phyloP scores from a whole-genome alignment of 2,113 vertebrate genomes.

The Trematomus loennbergii region DNA sequence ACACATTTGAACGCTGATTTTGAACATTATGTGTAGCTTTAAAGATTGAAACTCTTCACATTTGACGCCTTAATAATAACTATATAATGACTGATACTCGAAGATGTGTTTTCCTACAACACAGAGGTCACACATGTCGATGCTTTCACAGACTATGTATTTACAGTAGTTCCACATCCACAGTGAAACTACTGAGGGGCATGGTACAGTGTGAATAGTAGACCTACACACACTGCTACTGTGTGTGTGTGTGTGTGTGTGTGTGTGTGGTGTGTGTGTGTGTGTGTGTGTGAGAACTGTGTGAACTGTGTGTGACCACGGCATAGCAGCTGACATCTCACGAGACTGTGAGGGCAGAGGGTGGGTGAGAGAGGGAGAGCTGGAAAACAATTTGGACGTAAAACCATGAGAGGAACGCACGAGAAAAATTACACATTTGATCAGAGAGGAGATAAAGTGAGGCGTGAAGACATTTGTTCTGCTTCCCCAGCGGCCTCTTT shows the following conservation, averaged over 20 bases:
- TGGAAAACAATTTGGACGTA: slow-evolving; percentile 9
- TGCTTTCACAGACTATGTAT: neutral
- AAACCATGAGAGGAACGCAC: too few relatives aligned
- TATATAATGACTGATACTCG: too few relatives aligned
- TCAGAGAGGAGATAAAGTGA: neutral
- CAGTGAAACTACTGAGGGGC: too few relatives aligned
- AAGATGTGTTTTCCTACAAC: too few relatives aligned
- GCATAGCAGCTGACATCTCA: slow-evolving; percentile 73
- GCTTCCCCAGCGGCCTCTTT: neutral
- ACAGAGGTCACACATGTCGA: too few relatives aligned
- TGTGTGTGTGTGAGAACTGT: slow-evolving; percentile 13
- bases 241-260: slow-evolving; percentile 4
- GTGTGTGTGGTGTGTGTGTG: slow-evolving; percentile 26
- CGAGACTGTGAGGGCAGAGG: slow-evolving; percentile 45
- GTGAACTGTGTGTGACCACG: neutral
- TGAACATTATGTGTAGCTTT: too few relatives aligned
- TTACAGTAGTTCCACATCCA: slow-evolving; percentile 54
- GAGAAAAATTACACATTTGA: neutral
- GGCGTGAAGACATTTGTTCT: too few relatives aligned
- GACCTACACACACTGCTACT: too few relatives aligned
- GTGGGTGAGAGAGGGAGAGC: neutral
- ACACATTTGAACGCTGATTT: too few relatives aligned
- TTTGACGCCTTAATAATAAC: too few relatives aligned
- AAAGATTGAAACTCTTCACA: too few relatives aligned
- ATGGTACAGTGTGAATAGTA: too few relatives aligned